phyloP scores from a whole-genome alignment of 2,113 vertebrate genomes.

The Alligator mississippiensis region DNA sequence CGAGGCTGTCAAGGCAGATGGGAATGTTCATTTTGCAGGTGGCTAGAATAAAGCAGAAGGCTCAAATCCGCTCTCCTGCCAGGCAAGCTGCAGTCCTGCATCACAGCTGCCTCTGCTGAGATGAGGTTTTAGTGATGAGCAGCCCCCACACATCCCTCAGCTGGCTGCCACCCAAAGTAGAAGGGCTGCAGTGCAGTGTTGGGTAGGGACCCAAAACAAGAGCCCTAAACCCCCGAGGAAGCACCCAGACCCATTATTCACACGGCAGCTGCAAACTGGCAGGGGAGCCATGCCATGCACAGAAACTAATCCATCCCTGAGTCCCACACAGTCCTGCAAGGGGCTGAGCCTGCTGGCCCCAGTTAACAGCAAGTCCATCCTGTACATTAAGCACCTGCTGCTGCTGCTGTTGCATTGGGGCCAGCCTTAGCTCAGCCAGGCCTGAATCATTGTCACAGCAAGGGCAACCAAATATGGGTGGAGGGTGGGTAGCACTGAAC shows the following conservation, averaged over 20 bases:
- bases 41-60: background rate
- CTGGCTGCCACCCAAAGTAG: background rate
- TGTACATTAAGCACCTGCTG: too few relatives aligned
- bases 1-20: background rate
- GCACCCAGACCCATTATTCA: too few relatives aligned
- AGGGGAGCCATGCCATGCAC: too few relatives aligned
- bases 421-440: background rate
- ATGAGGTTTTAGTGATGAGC: background rate
- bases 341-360: too few relatives aligned
- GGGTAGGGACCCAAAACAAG: background rate
- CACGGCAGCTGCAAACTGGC: too few relatives aligned
- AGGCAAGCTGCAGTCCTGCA: background rate
- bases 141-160: background rate
- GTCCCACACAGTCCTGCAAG: too few relatives aligned
- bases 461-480: background rate
- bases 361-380: too few relatives aligned
- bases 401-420: background rate
- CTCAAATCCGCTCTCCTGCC: background rate
- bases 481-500: background rate
- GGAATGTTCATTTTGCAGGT: rapidly evolving
- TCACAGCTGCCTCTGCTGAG: background rate
- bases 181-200: background rate
- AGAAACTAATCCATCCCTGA: too few relatives aligned
- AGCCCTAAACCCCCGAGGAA: background rate
- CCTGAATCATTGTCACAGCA: background rate